Conservation (phyloP, 2,113 vertebrate genomes). For the Procavia capensis region DNA sequence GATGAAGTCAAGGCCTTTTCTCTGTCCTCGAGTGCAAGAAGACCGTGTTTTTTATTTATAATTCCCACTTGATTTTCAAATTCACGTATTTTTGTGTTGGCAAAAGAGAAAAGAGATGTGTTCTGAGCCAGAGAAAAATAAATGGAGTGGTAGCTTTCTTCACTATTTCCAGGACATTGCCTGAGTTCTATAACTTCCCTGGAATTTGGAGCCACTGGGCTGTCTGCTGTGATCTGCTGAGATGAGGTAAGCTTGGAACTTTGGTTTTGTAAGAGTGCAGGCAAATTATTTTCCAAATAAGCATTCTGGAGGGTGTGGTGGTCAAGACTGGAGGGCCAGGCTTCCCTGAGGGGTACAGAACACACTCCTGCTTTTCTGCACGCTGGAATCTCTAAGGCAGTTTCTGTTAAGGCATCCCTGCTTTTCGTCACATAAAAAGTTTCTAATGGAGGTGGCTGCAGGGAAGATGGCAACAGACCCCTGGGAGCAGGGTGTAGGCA, state of each 20-base stretch:
- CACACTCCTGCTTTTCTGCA: conserved; percentile 67
- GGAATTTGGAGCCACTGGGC: conserved; percentile 39
- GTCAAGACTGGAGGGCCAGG: conserved; percentile 54
- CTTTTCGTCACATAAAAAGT: conserved; percentile 82
- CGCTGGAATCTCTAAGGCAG: conserved; percentile 79
- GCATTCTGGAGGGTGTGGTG: conserved; percentile 47
- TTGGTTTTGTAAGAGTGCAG: conserved; percentile 46
- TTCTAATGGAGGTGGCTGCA: conserved; percentile 74
- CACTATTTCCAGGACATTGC: not conserved
- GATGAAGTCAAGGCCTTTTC: conserved; percentile 40
- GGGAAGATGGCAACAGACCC: conserved; percentile 29
- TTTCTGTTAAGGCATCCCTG: conserved; percentile 85
- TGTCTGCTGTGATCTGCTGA: conserved; percentile 66
- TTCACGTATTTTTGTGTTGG: conserved; percentile 67
- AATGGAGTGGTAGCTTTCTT: conserved; percentile 57
- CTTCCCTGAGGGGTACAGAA: conserved; percentile 6
- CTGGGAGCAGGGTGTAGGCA: conserved; percentile 16
- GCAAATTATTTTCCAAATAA: conserved; percentile 56
- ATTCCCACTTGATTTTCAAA: conserved; percentile 67
- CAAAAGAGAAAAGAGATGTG: conserved; percentile 65
- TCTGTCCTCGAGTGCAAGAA: conserved; percentile 3
- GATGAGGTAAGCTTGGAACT: conserved; percentile 12
- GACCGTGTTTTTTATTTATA: conserved; percentile 47
- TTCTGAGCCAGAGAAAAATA: conserved; percentile 73
- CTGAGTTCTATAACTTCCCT: conserved; percentile 10